phyloP scores from a whole-genome alignment of 2,113 vertebrate genomes.

The Rhinoderma darwinii region DNA sequence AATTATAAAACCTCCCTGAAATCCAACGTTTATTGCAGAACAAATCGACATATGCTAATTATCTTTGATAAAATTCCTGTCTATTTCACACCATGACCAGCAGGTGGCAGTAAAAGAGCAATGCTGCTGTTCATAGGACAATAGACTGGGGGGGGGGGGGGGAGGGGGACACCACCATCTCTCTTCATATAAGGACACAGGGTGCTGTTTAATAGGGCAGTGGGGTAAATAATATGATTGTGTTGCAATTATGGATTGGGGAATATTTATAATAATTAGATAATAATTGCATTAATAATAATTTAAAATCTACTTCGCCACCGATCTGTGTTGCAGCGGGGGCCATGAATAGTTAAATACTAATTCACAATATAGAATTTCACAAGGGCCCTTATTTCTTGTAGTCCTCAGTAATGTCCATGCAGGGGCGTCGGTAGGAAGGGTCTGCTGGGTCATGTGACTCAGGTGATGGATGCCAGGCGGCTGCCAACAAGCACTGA shows the following conservation, averaged over 20 bases:
- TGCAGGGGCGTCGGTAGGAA: too few species aligned
- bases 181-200: not conserved
- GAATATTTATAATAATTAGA: not conserved
- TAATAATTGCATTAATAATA: not conserved
- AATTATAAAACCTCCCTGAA: conserved; percentile 38
- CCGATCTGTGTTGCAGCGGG: too few species aligned
- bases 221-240: not conserved
- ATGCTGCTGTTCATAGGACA: not conserved
- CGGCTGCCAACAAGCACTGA: too few species aligned
- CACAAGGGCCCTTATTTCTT: too few species aligned
- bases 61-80: not conserved
- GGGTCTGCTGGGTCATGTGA: too few species aligned
- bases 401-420: too few species aligned
- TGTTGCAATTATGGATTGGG: not conserved
- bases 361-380: too few species aligned
- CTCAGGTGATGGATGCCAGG: too few species aligned
- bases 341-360: too few species aligned
- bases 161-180: too few species aligned
- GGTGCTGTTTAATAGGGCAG: too few species aligned
- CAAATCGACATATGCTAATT: conserved; percentile 35
- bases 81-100: not conserved
- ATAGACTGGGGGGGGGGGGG: not conserved
- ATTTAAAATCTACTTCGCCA: not conserved
- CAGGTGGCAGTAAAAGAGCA: conserved; percentile 46
- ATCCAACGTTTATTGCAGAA: conserved; percentile 32